These are phyloP conservation scores for Melanerpes aurifrons DNA, from an alignment of 2,113 vertebrate species.

Conservation along the genomic window DNA sequence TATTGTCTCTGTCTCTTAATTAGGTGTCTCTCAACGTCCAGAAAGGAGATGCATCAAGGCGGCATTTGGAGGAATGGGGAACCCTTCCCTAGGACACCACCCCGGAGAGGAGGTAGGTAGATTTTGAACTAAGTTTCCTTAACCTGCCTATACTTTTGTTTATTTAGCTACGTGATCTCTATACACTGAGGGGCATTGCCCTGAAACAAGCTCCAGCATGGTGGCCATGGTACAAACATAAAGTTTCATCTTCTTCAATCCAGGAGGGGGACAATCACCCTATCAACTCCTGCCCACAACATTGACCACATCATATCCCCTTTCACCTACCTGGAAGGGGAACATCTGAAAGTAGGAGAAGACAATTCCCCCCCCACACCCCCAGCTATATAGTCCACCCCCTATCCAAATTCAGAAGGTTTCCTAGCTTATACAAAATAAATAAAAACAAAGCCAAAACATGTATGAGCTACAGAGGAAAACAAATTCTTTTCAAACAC, in stretches of 20 bases:
- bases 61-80: neutral
- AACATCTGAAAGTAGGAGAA: neutral
- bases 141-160: neutral
- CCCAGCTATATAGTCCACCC: neutral
- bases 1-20: neutral
- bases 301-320: too few species aligned
- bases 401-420: neutral
- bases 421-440: neutral
- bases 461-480: neutral
- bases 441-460: neutral
- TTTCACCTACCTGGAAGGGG: neutral
- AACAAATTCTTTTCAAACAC: neutral
- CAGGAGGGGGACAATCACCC: neutral
- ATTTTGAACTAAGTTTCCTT: neutral
- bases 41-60: neutral
- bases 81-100: neutral
- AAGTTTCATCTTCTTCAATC: neutral
- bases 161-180: neutral
- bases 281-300: neutral
- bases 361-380: too few species aligned
- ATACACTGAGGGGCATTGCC: neutral
- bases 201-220: neutral
- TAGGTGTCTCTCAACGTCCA: neutral
- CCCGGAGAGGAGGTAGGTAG: accelerated
- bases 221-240: neutral